These are phyloP conservation scores for Halictus rubicundus DNA, from an alignment of 1,140 invertebrate species.

Conservation along the genomic window DNA sequence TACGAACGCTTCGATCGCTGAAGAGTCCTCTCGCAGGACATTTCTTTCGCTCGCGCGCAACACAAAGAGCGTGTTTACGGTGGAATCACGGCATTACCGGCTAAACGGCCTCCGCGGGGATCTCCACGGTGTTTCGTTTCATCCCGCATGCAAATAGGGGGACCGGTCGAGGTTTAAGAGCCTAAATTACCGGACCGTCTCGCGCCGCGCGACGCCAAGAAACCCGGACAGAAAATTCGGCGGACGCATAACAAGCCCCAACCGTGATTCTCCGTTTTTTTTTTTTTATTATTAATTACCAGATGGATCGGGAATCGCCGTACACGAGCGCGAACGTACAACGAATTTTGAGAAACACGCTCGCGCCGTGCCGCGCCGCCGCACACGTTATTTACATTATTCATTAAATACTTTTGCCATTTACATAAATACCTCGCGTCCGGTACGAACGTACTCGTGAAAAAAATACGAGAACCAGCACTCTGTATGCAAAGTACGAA, in stretches of 20 bases:
- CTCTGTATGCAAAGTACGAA: constrained; percentile 50
- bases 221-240: neutral
- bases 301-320: neutral
- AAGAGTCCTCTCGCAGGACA: constrained; percentile 17
- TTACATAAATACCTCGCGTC: constrained; percentile 38
- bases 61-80: constrained; percentile 63
- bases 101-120: constrained; percentile 36
- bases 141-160: constrained; percentile 69
- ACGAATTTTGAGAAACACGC: constrained; percentile 27
- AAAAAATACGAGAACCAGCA: constrained; percentile 37
- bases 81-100: constrained; percentile 53
- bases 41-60: constrained; percentile 31
- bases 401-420: constrained; percentile 47
- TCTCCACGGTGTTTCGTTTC: constrained; percentile 61
- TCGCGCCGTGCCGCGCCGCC: neutral
- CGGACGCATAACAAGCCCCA: neutral
- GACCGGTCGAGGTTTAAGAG: constrained; percentile 38
- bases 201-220: neutral
- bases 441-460: neutral
- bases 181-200: neutral
- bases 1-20: constrained; percentile 65
- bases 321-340: neutral
- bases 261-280: neutral
- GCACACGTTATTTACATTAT: constrained; percentile 46
- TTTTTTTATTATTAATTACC: constrained; percentile 39